Conservation (phyloP, 2,888 invertebrate genomes). For the Panopea generosa region DNA sequence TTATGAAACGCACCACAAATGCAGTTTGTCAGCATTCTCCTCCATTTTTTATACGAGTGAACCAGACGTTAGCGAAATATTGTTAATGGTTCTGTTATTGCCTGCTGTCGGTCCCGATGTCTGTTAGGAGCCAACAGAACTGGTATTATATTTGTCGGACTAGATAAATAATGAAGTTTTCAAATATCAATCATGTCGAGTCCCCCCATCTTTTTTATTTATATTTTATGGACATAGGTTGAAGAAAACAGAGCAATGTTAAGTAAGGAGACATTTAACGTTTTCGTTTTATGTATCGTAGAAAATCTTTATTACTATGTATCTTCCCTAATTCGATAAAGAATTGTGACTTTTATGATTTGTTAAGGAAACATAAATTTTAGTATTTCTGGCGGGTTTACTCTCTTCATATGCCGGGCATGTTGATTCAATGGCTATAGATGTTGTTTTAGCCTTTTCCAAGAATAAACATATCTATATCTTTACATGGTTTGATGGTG, state of each 20-base stretch:
- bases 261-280: background rate
- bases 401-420: slow-evolving; percentile 7
- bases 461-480: too few relatives aligned
- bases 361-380: slow-evolving; percentile 40
- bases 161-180: background rate
- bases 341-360: slow-evolving; percentile 57
- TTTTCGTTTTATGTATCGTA: slow-evolving; percentile 26
- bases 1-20: too few relatives aligned
- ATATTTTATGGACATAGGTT: too few relatives aligned
- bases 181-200: background rate
- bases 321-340: slow-evolving; percentile 33
- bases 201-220: background rate
- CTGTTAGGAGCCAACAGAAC: too few relatives aligned
- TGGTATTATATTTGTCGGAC: too few relatives aligned
- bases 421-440: background rate
- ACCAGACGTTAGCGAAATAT: too few relatives aligned
- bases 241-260: background rate
- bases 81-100: too few relatives aligned
- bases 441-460: too few relatives aligned
- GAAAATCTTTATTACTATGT: slow-evolving; percentile 52
- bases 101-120: too few relatives aligned
- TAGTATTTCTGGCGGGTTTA: slow-evolving; percentile 17
- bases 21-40: too few relatives aligned
- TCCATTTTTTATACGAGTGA: too few relatives aligned
- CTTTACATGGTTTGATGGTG: too few relatives aligned